Evolutionary conservation across 2,113 vertebrate genomes (phyloP).

Genomic region (Puma concolor): DNA sequence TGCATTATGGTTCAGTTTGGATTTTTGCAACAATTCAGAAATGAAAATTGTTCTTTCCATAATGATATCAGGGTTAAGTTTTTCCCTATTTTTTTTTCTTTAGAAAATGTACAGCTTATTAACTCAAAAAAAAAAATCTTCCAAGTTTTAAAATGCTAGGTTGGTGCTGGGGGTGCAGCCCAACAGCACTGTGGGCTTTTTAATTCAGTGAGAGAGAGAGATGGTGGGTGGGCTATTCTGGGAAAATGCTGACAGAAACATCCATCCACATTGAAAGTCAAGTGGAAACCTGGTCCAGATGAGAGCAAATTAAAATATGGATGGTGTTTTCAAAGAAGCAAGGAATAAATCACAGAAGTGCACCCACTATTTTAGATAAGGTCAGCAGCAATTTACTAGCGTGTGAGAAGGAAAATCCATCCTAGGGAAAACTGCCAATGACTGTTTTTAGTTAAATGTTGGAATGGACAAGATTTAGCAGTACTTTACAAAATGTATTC

Average conservation of each 20-base stretch:
- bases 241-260: background rate
- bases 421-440: background rate
- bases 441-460: background rate
- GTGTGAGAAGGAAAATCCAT: background rate
- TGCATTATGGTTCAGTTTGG: background rate
- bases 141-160: background rate
- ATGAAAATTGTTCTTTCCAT: slow-evolving; percentile 34
- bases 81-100: background rate
- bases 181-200: background rate
- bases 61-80: background rate
- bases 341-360: background rate
- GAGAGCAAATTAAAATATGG: slow-evolving; percentile 40
- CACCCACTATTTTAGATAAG: background rate
- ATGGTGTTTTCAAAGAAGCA: slow-evolving; percentile 30
- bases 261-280: background rate
- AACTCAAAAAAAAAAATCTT: background rate
- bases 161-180: background rate
- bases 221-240: background rate
- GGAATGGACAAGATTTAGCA: background rate
- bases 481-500: background rate
- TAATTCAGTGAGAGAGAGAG: slow-evolving; percentile 1
- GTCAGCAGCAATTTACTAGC: background rate
- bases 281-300: background rate
- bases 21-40: slow-evolving; percentile 38
- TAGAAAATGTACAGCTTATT: background rate